Conservation (phyloP, 1,140 invertebrate genomes). For the Odontomachus brunneus region DNA sequence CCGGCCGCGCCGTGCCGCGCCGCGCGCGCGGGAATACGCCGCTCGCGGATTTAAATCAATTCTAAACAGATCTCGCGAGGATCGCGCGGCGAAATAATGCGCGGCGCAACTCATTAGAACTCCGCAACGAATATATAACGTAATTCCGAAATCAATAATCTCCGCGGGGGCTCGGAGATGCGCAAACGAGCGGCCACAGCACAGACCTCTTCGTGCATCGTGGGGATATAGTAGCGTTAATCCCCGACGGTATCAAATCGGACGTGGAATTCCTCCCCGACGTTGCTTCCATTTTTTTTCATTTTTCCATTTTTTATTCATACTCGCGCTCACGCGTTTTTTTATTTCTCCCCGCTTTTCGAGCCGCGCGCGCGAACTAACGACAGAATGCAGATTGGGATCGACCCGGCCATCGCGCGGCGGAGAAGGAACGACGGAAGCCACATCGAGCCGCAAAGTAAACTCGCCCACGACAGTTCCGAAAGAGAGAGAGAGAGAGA, state of each 20-base stretch:
- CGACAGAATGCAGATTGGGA: not conserved
- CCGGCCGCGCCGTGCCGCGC: not conserved
- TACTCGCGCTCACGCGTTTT: too few species aligned
- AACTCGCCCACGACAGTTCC: too few species aligned
- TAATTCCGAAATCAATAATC: conserved; percentile 27
- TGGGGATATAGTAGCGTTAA: conserved; percentile 3
- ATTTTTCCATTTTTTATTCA: not conserved
- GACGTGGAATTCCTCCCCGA: not conserved
- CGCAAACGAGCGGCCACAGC: not conserved
- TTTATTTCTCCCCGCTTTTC: not conserved
- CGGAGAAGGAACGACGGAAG: not conserved
- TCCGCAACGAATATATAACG: conserved; percentile 13
- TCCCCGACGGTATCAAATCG: not conserved
- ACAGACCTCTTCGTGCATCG: not conserved
- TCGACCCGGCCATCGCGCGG: not conserved
- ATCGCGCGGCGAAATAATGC: conserved; percentile 30
- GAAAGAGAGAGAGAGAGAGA: too few species aligned
- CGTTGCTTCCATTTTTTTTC: conserved; percentile 1
- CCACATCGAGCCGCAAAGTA: not conserved
- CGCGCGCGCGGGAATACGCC: not conserved
- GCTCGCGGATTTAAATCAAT: conserved; percentile 60
- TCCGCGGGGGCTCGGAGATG: not conserved
- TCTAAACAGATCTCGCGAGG: conserved; percentile 47
- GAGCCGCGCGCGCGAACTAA: not conserved
- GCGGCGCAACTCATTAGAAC: not conserved